Conservation (phyloP, 2,113 vertebrate species). For the Stictonetta naevosa region DNA sequence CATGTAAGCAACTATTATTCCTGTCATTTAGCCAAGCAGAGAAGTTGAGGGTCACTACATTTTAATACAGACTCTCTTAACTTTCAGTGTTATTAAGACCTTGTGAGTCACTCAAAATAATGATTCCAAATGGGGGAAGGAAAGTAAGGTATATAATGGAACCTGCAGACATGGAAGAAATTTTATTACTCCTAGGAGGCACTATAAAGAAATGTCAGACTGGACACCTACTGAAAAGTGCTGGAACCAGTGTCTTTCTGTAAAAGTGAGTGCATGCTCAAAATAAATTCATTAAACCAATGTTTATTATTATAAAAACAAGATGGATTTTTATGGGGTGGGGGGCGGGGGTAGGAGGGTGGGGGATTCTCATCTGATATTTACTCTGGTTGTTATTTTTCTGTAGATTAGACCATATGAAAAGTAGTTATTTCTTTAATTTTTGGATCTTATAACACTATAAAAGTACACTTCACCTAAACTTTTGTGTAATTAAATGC, state of each 20-base stretch:
- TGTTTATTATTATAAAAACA: neutral
- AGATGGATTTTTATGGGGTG: rapidly evolving
- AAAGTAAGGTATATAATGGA: conserved; percentile 17
- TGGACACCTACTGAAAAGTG: neutral
- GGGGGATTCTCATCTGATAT: neutral
- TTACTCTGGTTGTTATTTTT: neutral
- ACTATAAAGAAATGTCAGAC: neutral
- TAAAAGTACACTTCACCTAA: neutral
- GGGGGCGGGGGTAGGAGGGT: no score
- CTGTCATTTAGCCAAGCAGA: neutral
- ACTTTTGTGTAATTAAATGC: neutral
- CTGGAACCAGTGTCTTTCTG: neutral
- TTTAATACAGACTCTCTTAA: conserved; percentile 1
- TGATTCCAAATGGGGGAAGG: neutral
- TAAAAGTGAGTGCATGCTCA: neutral
- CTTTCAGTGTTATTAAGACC: conserved; percentile 4
- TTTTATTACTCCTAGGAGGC: conserved; percentile 26
- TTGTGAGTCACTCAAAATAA: neutral
- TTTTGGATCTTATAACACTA: neutral
- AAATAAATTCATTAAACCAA: neutral
- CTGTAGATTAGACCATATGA: neutral
- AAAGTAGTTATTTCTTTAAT: neutral
- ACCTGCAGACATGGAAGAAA: neutral
- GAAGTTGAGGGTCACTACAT: neutral
- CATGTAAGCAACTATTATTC: neutral